Conservation (phyloP, 92 coral and sea anemone species). For the Bergia sp. region DNA sequence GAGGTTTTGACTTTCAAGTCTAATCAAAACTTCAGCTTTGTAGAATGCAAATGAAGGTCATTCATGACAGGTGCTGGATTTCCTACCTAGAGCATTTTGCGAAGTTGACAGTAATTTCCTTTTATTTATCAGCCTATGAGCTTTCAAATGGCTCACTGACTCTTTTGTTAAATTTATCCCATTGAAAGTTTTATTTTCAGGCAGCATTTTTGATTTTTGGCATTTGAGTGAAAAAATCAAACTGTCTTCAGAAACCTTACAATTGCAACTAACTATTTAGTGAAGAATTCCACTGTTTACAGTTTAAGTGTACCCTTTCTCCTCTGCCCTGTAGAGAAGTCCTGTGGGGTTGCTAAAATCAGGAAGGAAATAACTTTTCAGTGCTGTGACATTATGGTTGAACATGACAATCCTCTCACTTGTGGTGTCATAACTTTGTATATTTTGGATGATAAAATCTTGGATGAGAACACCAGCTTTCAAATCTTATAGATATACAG, state of each 20-base stretch:
- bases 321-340: neutral
- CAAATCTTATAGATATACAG: neutral
- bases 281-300: neutral
- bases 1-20: conserved; percentile 53
- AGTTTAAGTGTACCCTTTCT: neutral
- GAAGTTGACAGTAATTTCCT: conserved; percentile 49
- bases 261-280: neutral
- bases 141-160: conserved; percentile 35
- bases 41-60: conserved; percentile 59
- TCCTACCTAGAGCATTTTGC: conserved; percentile 64
- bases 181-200: conserved; percentile 14
- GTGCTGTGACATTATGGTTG: neutral
- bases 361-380: conserved; percentile 23
- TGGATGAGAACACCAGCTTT: neutral
- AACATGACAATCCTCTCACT: conserved; percentile 5
- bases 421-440: conserved; percentile 17
- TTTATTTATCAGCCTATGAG: conserved; percentile 64
- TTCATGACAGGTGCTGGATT: conserved; percentile 73
- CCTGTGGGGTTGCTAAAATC: conserved; percentile 1
- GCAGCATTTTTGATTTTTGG: conserved; percentile 27
- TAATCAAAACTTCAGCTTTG: conserved; percentile 55
- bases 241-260: neutral
- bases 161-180: conserved; percentile 47
- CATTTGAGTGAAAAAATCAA: neutral
- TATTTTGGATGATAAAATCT: conserved; percentile 14